Evolutionary conservation across 2,797 vertebrate genomes (phyloP).

Genomic region (Scolopax bukidnonensis): DNA sequence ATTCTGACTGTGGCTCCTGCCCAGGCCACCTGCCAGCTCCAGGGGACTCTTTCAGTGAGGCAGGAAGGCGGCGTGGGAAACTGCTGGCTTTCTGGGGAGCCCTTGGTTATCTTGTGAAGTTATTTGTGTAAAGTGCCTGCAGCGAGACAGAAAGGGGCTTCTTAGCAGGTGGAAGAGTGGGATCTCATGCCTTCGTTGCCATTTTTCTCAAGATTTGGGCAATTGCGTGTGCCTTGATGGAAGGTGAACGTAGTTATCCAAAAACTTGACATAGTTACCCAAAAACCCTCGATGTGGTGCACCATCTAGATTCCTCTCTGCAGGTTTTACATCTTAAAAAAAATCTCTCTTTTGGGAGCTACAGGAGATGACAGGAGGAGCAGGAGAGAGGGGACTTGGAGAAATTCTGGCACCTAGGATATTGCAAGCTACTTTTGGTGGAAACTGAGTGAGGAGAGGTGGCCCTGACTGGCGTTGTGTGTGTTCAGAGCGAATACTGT

Average conservation of each 20-base stretch:
- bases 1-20: neutral
- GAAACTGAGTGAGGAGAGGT: neutral
- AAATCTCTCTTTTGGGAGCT: neutral
- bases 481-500: constrained; percentile 36
- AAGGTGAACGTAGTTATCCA: neutral
- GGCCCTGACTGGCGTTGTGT: constrained; percentile 17
- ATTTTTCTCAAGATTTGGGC: neutral
- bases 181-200: neutral
- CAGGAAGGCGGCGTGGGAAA: neutral
- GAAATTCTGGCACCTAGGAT: neutral
- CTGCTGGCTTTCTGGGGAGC: neutral
- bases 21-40: neutral
- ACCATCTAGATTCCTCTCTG: neutral
- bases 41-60: neutral
- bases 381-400: neutral
- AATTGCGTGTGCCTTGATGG: neutral
- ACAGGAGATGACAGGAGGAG: neutral
- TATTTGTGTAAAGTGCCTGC: neutral
- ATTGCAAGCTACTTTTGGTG: neutral
- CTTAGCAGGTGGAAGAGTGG: neutral
- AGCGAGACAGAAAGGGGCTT: neutral
- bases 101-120: neutral
- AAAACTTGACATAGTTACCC: neutral
- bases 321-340: neutral
- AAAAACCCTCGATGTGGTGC: neutral